Evolutionary conservation across 2,797 vertebrate species (phyloP).

Genomic region (Microctenopoma stevenorrisi): DNA sequence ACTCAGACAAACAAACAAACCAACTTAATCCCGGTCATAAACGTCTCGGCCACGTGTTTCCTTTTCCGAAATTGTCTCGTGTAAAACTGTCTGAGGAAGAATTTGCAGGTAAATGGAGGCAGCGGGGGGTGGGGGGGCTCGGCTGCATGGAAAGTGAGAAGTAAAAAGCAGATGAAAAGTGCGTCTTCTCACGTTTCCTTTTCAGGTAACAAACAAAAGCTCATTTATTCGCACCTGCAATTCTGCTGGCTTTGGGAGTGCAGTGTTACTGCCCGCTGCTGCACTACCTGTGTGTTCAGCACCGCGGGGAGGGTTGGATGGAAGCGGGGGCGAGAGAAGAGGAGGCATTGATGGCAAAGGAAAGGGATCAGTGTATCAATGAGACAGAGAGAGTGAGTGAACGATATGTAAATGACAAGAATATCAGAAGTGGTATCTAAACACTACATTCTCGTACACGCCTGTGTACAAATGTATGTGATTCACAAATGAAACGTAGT

Average conservation of each 20-base stretch:
- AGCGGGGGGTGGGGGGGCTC: constrained; percentile 12
- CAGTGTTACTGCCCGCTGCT: constrained; percentile 87
- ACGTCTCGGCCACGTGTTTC: constrained; percentile 29
- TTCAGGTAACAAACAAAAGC: constrained; percentile 81
- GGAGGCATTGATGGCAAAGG: constrained; percentile 43
- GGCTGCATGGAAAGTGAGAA: constrained; percentile 36
- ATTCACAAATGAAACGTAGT: neutral
- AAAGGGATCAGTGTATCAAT: constrained; percentile 30
- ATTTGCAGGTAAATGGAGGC: constrained; percentile 45
- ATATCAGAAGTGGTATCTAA: too few species aligned
- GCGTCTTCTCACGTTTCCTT: constrained; percentile 88
- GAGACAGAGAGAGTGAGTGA: too few species aligned
- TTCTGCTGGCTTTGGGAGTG: constrained; percentile 49
- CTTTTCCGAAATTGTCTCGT: constrained; percentile 33
- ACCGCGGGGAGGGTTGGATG: constrained; percentile 61
- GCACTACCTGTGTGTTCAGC: constrained; percentile 92
- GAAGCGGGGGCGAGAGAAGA: constrained; percentile 31
- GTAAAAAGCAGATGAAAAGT: constrained; percentile 71
- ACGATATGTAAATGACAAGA: too few species aligned
- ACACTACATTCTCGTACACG: neutral
- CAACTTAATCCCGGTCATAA: constrained; percentile 41
- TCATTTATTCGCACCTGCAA: constrained; percentile 44
- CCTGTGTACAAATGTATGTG: neutral
- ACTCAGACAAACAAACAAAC: constrained; percentile 72
- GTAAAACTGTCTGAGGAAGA: constrained; percentile 28